Evolutionary conservation across 2,797 vertebrate species (phyloP).

Genomic region (Heterohyrax brucei): DNA sequence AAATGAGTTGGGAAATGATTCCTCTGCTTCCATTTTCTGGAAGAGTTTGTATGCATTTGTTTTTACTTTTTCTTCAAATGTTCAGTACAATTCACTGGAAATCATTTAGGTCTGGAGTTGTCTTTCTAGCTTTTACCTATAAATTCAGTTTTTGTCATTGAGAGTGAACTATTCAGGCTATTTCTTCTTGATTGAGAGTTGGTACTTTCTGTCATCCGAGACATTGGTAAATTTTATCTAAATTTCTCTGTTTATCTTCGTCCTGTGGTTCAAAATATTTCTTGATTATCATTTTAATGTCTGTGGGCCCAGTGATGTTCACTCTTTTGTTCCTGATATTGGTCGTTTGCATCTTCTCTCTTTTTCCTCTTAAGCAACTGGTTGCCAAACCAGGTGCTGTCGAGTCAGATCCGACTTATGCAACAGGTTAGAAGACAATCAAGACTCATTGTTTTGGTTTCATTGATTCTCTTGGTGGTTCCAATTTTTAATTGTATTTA

Average conservation of each 20-base stretch:
- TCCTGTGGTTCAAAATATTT: neutral
- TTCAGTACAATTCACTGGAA: neutral
- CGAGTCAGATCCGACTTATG: too few relatives aligned
- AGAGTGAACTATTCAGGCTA: neutral
- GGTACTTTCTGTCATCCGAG: neutral
- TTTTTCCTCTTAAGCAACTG: neutral
- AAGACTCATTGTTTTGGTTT: neutral
- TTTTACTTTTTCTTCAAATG: neutral
- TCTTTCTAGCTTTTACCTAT: neutral
- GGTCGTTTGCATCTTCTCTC: neutral
- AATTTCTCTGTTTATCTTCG: neutral
- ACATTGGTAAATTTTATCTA: neutral
- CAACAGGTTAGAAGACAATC: too few relatives aligned
- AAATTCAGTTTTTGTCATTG: neutral
- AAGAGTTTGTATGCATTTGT: neutral
- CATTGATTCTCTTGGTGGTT: slow-evolving; percentile 27
- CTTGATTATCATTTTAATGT: neutral
- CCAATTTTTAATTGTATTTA: neutral
- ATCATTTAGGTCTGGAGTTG: neutral
- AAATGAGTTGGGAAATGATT: too few relatives aligned
- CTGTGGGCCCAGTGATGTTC: neutral
- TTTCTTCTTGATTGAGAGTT: neutral
- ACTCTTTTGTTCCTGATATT: neutral
- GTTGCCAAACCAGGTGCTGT: too few relatives aligned
- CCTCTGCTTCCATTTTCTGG: neutral